These are phyloP conservation scores for Metellina segmentata DNA, from an alignment of 2,888 invertebrate genomes.

Conservation along the genomic window DNA sequence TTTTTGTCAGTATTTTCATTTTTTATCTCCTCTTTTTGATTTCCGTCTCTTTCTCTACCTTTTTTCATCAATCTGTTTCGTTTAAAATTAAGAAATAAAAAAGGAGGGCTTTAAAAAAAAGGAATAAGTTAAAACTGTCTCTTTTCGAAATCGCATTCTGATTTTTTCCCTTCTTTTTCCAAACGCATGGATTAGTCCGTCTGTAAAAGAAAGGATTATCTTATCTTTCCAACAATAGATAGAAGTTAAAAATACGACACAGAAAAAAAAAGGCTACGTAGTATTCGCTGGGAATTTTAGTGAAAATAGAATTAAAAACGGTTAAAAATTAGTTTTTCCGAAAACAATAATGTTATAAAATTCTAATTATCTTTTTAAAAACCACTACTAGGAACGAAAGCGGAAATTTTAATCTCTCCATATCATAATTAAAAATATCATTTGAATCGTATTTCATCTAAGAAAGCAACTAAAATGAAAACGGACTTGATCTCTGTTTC, in stretches of 20 bases:
- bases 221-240: background rate
- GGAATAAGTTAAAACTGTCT: background rate
- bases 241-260: background rate
- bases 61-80: background rate
- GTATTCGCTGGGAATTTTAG: background rate
- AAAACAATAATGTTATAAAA: background rate
- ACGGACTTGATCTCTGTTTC: background rate
- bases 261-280: background rate
- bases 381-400: background rate
- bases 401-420: background rate
- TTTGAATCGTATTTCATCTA: background rate
- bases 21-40: background rate
- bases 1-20: no score
- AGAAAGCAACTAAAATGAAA: background rate
- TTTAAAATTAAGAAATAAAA: background rate
- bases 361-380: background rate
- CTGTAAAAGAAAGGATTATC: background rate
- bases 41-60: background rate
- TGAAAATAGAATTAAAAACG: background rate
- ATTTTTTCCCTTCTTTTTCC: background rate
- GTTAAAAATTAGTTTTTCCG: background rate
- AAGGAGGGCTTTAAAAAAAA: background rate
- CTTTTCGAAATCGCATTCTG: background rate
- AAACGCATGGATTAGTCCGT: background rate
- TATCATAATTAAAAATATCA: background rate